phyloP scores from a whole-genome alignment of 1,140 invertebrate species.

The Zaprionus vittiger region DNA sequence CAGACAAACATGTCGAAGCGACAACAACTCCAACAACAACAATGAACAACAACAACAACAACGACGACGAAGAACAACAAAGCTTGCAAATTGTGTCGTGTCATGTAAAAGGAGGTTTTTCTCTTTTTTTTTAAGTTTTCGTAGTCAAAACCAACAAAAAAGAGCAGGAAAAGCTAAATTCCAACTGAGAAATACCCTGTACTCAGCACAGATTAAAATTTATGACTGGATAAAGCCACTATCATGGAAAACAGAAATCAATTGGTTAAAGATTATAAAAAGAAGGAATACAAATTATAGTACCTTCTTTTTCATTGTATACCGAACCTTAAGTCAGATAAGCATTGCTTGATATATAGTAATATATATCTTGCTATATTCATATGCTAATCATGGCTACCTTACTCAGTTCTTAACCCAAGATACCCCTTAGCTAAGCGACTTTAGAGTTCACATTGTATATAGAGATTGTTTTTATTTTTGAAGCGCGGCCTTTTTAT shows the following conservation, averaged over 20 bases:
- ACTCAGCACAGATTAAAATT: neutral
- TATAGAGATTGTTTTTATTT: constrained; percentile 65
- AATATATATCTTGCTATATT: too few relatives aligned
- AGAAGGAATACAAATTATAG: too few relatives aligned
- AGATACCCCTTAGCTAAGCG: neutral
- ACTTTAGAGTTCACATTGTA: neutral
- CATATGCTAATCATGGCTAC: neutral
- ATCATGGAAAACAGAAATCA: too few relatives aligned
- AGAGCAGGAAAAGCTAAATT: constrained; percentile 4
- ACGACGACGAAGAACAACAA: constrained; percentile 34
- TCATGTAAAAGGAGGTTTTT: constrained; percentile 68
- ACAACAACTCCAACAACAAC: constrained; percentile 43
- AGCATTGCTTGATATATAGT: too few relatives aligned
- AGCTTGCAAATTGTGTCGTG: constrained; percentile 78
- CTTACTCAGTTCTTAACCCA: neutral
- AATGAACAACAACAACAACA: constrained; percentile 26
- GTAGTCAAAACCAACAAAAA: constrained; percentile 31
- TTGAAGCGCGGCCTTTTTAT: constrained; percentile 70
- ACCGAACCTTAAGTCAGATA: too few relatives aligned
- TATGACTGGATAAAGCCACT: neutral
- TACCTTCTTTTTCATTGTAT: too few relatives aligned
- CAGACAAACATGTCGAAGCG: constrained; percentile 78
- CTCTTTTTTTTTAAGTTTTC: constrained; percentile 52
- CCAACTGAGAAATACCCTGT: neutral
- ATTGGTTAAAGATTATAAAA: too few relatives aligned